A percentile compares a stretch with the other conserved stretches of the same genome.
phyloP scores from a whole-genome alignment of 2,888 invertebrate genomes.

The Cryptus armator region DNA sequence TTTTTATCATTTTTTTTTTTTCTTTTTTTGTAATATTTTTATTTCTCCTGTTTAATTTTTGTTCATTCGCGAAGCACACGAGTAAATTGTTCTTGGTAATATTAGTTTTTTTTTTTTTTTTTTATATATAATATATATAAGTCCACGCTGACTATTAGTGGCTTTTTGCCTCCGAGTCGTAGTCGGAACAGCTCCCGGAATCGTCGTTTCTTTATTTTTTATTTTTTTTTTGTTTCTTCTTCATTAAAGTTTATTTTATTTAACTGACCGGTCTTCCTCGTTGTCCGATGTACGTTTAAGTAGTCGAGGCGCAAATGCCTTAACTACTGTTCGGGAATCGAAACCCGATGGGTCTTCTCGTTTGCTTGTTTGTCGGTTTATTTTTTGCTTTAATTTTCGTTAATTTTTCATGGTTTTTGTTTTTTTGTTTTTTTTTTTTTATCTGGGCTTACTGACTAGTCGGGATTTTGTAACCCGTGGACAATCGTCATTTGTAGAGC shows the following conservation, averaged over 20 bases:
- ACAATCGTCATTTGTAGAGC: constrained; percentile 37
- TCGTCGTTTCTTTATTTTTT: constrained; percentile 3
- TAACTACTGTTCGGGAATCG: background rate
- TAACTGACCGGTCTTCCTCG: constrained; percentile 42
- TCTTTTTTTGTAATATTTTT: constrained; percentile 27
- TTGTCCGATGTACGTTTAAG: constrained; percentile 38
- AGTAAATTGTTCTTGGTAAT: constrained; percentile 57
- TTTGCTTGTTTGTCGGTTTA: background rate
- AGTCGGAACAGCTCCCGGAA: constrained; percentile 37
- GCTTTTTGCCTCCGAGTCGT: constrained; percentile 45
- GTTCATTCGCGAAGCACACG: constrained; percentile 66
- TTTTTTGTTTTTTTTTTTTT: background rate
- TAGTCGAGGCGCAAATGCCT: background rate
- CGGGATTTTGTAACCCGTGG: constrained; percentile 38
- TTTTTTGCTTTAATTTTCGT: constrained; percentile 7
- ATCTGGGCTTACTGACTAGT: constrained; percentile 41
- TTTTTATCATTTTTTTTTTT: constrained; percentile 30
- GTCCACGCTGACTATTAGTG: constrained; percentile 55
- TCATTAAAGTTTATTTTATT: constrained; percentile 13
- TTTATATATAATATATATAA: constrained; percentile 24
- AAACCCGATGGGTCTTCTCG: constrained; percentile 12
- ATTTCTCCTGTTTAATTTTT: constrained; percentile 42
- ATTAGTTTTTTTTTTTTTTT: constrained; percentile 24
- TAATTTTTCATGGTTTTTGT: background rate
- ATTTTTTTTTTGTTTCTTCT: background rate